Conservation (phyloP, 2,797 vertebrate species). For the Trachurus trachurus region DNA sequence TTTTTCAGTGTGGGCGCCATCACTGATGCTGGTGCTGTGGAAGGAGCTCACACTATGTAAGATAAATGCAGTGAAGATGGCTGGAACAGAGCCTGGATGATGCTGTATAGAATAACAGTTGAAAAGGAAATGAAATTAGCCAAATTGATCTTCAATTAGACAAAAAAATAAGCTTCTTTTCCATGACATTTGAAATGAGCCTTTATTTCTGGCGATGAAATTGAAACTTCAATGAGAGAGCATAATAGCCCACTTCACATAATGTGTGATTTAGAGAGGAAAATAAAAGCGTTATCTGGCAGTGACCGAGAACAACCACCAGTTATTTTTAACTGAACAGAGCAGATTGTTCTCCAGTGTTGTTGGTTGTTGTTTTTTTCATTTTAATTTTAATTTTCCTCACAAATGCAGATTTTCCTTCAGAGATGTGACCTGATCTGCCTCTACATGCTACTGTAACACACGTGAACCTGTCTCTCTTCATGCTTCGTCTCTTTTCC, state of each 20-base stretch:
- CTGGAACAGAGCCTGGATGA: slow-evolving; percentile 7
- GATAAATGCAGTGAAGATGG: slow-evolving; percentile 21
- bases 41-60: slow-evolving; percentile 3
- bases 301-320: not conserved
- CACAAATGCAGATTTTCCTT: not conserved
- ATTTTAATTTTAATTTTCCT: not conserved
- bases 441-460: not conserved
- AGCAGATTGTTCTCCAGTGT: not conserved
- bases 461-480: not conserved
- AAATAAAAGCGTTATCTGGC: not conserved
- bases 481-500: not conserved
- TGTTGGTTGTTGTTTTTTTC: not conserved
- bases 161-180: not conserved
- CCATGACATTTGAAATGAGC: not conserved
- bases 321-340: slow-evolving; percentile 13
- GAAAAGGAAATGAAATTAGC: slow-evolving; percentile 5
- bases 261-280: slow-evolving; percentile 6
- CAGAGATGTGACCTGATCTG: not conserved
- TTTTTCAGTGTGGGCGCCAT: slow-evolving; percentile 3
- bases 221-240: not conserved
- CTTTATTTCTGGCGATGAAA: not conserved
- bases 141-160: slow-evolving; percentile 11
- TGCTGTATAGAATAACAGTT: slow-evolving; percentile 3
- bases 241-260: not conserved
- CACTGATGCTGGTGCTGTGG: not conserved